phyloP scores from a whole-genome alignment of 2,888 invertebrate species.

The Exocentrus adspersus region DNA sequence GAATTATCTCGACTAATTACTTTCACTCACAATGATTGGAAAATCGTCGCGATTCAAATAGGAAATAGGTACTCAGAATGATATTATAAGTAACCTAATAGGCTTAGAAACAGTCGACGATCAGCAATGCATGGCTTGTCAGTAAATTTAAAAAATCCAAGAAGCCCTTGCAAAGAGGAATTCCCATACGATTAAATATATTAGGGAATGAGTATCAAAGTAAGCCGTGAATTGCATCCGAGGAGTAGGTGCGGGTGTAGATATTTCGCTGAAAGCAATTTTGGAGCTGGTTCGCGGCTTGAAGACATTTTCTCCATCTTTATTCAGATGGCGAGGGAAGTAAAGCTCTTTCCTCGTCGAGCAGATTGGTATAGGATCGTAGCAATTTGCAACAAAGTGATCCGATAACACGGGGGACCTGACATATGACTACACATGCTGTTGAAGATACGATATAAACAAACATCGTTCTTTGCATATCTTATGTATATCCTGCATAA shows the following conservation, averaged over 20 bases:
- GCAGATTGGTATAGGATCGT: slow-evolving; percentile 58
- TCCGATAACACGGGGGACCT: slow-evolving; percentile 61
- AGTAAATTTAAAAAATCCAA: slow-evolving; percentile 3
- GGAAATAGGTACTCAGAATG: no score
- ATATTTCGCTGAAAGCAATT: slow-evolving; percentile 58
- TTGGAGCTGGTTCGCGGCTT: slow-evolving; percentile 58
- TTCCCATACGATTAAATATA: slow-evolving; percentile 51
- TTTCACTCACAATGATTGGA: no score
- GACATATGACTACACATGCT: slow-evolving; percentile 64
- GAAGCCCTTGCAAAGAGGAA: background rate
- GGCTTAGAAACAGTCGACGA: no score
- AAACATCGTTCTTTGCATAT: slow-evolving; percentile 64
- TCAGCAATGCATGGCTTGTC: no score
- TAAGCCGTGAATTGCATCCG: slow-evolving; percentile 56
- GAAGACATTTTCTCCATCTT: slow-evolving; percentile 55
- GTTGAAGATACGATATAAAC: slow-evolving; percentile 62
- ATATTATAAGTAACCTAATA: no score
- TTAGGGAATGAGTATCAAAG: slow-evolving; percentile 50
- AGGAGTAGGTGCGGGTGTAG: slow-evolving; percentile 45
- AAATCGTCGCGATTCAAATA: no score
- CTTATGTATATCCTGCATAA: slow-evolving; percentile 59
- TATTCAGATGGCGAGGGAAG: slow-evolving; percentile 35
- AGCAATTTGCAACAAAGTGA: slow-evolving; percentile 63
- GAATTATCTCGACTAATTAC: slow-evolving; percentile 40
- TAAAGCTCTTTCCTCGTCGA: slow-evolving; percentile 45